Base-by-base conservation (phyloP, 2,888 invertebrate genomes). In the Lithophane leautieri region DNA sequence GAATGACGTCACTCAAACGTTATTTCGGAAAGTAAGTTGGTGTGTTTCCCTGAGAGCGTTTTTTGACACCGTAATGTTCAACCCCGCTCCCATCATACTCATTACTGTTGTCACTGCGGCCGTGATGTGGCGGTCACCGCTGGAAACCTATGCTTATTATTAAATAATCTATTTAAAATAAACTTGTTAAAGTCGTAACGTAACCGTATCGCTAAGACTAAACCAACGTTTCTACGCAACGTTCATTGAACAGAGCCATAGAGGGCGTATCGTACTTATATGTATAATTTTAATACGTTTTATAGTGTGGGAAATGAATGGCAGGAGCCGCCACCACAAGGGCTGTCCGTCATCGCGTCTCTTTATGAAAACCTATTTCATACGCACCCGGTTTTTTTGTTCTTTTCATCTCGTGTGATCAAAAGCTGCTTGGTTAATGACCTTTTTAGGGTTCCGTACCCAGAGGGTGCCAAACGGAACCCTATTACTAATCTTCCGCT, bases 261-360 rank as follows among this genome's bases (percentile, higher is more conserved):
- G 58, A 82, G 62, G 78, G 82, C 62, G 65, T 60, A 60, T 70
- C 58, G 72, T 86, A 79, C 76, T 78, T 79, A 77, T 84, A 70
- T 80, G 77, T 79, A 74, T 77, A 77, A 85, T 85, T 85, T 65
- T 78, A 58, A 62, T 78, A 75, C 86, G 85, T 88, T 89, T 84
- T 88, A 83, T 86, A 86, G 84, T 88, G 87, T 89, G 91, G 88
- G 89, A 88, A 89, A 85, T 90, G 91, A 89, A 90, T 89, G 86
- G 87, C 73, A 76, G 70, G 61, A 70, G 75, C 78, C 34, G 81
- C 76, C 78, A 81, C 86, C 90, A 91, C 89, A 89, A 89, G 87
- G 89, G 84, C 83, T 85, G 87, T 91, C 91, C 88, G 86, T 91
- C 90, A 85, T 81, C 86, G 84, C 67, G 76, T 40, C 63, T 28